phyloP scores from a whole-genome alignment of 2,113 vertebrate species.

The Chrysemys picta region DNA sequence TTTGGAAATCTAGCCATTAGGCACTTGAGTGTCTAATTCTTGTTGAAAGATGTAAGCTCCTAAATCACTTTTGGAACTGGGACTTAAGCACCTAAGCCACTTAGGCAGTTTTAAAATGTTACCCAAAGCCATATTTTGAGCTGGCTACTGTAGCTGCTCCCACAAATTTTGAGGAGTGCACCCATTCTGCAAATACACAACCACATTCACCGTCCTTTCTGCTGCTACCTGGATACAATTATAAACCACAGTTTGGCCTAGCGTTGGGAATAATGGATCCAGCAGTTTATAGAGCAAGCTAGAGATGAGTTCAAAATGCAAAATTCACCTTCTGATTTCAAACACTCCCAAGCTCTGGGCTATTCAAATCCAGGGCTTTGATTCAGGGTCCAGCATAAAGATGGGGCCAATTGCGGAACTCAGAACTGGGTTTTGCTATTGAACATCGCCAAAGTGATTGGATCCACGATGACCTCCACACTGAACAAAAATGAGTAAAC shows the following conservation, averaged over 20 bases:
- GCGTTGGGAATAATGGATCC: neutral
- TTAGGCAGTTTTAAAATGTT: neutral
- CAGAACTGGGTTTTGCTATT: neutral
- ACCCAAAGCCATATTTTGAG: neutral
- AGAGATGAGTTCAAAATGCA: neutral
- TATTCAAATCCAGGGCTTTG: neutral
- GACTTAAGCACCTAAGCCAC: neutral
- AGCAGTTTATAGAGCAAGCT: neutral
- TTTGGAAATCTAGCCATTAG: neutral
- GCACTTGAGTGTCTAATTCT: neutral
- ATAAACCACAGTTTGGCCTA: neutral
- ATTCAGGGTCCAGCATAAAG: neutral
- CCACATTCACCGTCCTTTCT: neutral
- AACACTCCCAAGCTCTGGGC: neutral
- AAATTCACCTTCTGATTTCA: neutral
- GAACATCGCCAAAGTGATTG: neutral
- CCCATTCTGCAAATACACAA: neutral
- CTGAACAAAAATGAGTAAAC: neutral
- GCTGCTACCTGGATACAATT: neutral
- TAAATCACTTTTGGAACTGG: neutral
- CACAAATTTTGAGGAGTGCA: neutral
- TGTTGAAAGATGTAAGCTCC: neutral
- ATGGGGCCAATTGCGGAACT: neutral
- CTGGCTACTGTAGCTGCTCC: neutral
- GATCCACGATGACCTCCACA: neutral